phyloP scores from a whole-genome alignment of 2,888 invertebrate genomes.

The Plebejus anna region DNA sequence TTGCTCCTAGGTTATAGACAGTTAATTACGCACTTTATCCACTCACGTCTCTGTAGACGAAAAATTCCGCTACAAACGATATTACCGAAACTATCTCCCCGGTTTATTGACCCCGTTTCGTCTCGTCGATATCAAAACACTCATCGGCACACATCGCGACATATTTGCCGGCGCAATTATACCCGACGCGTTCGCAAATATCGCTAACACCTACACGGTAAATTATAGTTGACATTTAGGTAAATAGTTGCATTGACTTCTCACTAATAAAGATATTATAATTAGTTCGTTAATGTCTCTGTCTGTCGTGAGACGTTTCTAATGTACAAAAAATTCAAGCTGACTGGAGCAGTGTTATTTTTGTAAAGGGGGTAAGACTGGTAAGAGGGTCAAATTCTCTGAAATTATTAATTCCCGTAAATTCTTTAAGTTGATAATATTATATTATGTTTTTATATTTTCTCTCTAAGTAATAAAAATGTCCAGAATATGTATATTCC shows the following conservation, averaged over 20 bases:
- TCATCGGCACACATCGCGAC: constrained; percentile 22
- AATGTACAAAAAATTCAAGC: too few species aligned
- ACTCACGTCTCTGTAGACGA: background rate
- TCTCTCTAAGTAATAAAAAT: too few species aligned
- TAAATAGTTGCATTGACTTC: background rate
- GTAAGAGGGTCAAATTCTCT: too few species aligned
- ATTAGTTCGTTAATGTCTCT: background rate
- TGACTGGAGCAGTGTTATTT: too few species aligned
- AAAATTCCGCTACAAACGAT: constrained; percentile 62
- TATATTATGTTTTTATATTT: too few species aligned
- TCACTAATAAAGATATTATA: background rate
- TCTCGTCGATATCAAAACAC: constrained; percentile 30
- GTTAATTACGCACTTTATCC: too few species aligned
- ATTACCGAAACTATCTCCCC: constrained; percentile 64
- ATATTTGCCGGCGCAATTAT: constrained; percentile 19
- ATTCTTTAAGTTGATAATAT: too few species aligned
- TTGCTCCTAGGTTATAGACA: too few species aligned
- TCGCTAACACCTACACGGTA: background rate
- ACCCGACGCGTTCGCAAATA: background rate
- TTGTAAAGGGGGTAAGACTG: too few species aligned
- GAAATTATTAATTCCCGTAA: too few species aligned
- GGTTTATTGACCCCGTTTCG: constrained; percentile 59
- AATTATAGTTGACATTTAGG: background rate
- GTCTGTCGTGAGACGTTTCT: too few species aligned
- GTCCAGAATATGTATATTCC: too few species aligned